Evolutionary conservation across 2,797 vertebrate species (phyloP), one percentile per base, ranked within the genome.

Genomic region (Enteromius treurensis): DNA sequence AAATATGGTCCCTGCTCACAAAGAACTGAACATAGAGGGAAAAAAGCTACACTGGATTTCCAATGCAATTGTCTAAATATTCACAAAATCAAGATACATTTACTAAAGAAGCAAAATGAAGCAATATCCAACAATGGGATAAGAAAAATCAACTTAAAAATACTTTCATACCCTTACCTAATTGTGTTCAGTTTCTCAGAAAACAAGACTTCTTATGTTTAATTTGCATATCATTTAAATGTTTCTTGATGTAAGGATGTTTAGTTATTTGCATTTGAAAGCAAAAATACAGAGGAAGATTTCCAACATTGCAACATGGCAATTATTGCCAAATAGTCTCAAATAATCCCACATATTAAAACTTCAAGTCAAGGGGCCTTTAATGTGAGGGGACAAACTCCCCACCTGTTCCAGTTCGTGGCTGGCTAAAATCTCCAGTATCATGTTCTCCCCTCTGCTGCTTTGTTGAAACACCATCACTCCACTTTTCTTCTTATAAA

Each of bases 401-500:
- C 92, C 95, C 89, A 98, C 97, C 83, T 89, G 88, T 42, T 96
- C 95, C 87, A 88, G 90, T 55, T 95, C 92, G 4, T 94, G 91
- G 88, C 86, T 87, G 79, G 82, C 60, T 75, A 91, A 51, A 87
- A 99, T 96, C 60, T 99, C 95, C 88, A 99, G 93, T 32, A 99
- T 96, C 95, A 96, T 96, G 92, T 98, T 99, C 90, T 99, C 98
- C 86, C 97, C 97, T 88, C 98, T 94, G 92, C 98, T 99, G 91
- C 95, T 97, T 91, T 99, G 97, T 91, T 99, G 98, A 92, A 99
- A 99, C 82, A 99, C 97, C 47, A 98, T 93, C 74, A 99, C 97
- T 0, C 97, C 97, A 15, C 88, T 93, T 95, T 98, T 99, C 94
- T 94, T 98, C 90, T 97, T 96, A 86, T 90, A 96, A 88, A 97